Evolutionary conservation across 2,113 vertebrate species (phyloP).

Genomic region (Theristicus caerulescens): DNA sequence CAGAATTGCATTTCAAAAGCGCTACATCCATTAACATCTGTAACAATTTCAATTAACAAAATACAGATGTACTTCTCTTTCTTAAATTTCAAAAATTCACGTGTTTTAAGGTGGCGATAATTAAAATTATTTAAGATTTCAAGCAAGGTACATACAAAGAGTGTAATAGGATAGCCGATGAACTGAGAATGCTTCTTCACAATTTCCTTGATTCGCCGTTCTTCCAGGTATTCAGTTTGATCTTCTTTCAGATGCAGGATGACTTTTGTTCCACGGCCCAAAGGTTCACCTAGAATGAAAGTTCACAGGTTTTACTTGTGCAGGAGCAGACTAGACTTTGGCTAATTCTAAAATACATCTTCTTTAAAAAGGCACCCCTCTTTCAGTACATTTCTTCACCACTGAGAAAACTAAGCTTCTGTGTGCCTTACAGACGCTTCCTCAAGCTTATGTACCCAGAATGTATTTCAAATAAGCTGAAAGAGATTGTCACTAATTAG

Average conservation of each 20-base stretch:
- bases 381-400: rapidly evolving
- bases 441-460: rapidly evolving
- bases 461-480: rapidly evolving
- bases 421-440: rapidly evolving
- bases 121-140: rapidly evolving
- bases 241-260: conserved; percentile 84
- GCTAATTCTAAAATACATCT: rapidly evolving
- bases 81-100: rapidly evolving
- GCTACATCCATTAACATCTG: rapidly evolving
- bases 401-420: rapidly evolving
- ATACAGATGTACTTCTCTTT: rapidly evolving
- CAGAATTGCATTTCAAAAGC: rapidly evolving
- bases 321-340: rapidly evolving
- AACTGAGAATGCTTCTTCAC: conserved; percentile 89
- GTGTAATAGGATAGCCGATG: conserved; percentile 84
- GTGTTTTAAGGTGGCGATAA: rapidly evolving
- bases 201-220: conserved; percentile 80
- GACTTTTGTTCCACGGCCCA: conserved; percentile 84
- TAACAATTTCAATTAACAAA: rapidly evolving
- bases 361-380: rapidly evolving
- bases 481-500: rapidly evolving
- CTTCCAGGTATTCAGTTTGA: conserved; percentile 82
- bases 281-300: conserved; percentile 70
- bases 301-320: neutral
- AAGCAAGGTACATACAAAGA: conserved; percentile 71